These are phyloP conservation scores for Catostylus mosaicus DNA, from an alignment of 30 jellyfish, hydroid and myxozoan species.

Conservation along the genomic window DNA sequence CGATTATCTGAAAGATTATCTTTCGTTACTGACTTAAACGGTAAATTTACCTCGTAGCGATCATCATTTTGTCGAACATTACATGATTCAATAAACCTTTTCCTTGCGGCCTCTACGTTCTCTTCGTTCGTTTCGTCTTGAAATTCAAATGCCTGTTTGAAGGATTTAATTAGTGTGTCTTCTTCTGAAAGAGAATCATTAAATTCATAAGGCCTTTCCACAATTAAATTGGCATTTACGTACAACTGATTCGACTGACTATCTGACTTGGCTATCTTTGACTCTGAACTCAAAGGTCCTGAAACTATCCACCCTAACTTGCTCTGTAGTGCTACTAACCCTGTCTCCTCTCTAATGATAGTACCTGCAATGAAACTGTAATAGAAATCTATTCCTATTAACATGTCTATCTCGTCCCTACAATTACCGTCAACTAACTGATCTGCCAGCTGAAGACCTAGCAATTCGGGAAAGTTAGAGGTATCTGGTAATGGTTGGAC, in stretches of 20 bases:
- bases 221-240: slow-evolving; percentile 16
- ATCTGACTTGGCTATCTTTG: no score
- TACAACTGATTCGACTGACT: neutral
- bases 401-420: slow-evolving; percentile 6
- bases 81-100: neutral
- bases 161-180: neutral
- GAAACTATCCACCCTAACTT: no score
- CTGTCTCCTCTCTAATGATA: slow-evolving; percentile 24
- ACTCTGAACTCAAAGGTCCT: no score
- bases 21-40: slow-evolving; percentile 2
- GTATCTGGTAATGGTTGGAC: slow-evolving; percentile 12
- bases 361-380: slow-evolving; percentile 37
- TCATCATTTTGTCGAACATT: no score
- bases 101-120: neutral
- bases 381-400: slow-evolving; percentile 34
- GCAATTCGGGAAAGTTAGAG: slow-evolving; percentile 38
- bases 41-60: slow-evolving; percentile 46
- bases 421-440: neutral
- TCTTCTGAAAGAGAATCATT: neutral
- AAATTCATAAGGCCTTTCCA: neutral
- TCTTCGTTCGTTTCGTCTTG: neutral
- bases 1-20: slow-evolving; percentile 10
- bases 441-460: slow-evolving; percentile 47
- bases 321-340: slow-evolving; percentile 48
- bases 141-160: neutral